Conservation (phyloP, 2,113 vertebrate species). For the Oceanites oceanicus region DNA sequence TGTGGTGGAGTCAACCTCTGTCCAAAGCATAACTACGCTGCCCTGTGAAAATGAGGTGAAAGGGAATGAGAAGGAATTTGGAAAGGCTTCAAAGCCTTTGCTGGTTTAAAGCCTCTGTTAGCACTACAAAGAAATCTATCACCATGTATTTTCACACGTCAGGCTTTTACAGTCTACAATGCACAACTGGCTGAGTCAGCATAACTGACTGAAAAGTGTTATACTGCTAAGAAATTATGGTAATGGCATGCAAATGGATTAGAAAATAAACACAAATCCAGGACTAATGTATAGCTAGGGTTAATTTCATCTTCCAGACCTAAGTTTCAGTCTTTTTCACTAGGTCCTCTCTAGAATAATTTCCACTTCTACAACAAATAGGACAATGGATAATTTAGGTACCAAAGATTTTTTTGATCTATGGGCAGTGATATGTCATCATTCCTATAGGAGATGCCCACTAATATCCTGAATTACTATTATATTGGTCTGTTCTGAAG, state of each 20-base stretch:
- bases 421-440: background rate
- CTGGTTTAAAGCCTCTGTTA: background rate
- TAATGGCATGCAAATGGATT: background rate
- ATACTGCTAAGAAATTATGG: background rate
- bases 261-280: background rate
- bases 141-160: background rate
- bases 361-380: background rate
- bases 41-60: background rate
- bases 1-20: background rate
- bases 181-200: background rate
- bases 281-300: background rate
- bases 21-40: background rate
- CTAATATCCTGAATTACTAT: background rate
- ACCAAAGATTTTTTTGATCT: background rate
- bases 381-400: background rate
- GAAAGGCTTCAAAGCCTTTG: background rate
- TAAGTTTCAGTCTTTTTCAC: background rate
- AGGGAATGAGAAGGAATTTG: background rate
- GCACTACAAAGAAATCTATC: background rate
- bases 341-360: background rate
- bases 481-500: background rate
- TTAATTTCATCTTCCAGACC: background rate
- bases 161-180: background rate
- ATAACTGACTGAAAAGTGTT: background rate
- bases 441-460: background rate